phyloP scores from a whole-genome alignment of 2,797 vertebrate species.

The Falco cherrug region DNA sequence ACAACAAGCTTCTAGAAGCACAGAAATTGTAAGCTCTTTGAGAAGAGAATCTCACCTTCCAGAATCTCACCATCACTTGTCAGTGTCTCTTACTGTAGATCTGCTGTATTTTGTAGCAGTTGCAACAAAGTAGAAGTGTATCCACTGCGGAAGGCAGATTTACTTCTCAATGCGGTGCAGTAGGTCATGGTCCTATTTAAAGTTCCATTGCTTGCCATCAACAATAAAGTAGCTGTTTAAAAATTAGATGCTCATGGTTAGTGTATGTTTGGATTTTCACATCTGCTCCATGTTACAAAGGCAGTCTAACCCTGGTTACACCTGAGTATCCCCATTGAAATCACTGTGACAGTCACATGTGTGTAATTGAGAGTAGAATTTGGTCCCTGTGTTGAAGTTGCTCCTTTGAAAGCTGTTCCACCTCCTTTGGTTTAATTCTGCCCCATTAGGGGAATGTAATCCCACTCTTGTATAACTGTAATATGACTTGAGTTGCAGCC shows the following conservation, averaged over 20 bases:
- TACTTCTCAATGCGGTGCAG: background rate
- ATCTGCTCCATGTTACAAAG: slow-evolving; percentile 31
- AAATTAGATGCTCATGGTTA: background rate
- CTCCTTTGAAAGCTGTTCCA: slow-evolving; percentile 48
- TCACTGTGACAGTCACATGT: slow-evolving; percentile 32
- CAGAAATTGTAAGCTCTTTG: background rate
- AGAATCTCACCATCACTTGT: background rate
- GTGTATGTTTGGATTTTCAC: background rate
- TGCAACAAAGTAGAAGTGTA: background rate
- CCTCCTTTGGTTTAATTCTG: slow-evolving; percentile 57
- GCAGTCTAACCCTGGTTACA: slow-evolving; percentile 8
- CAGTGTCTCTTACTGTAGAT: background rate
- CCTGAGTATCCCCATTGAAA: slow-evolving; percentile 51
- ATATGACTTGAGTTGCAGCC: slow-evolving; percentile 44
- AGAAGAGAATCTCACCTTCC: background rate
- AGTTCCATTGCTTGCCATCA: background rate
- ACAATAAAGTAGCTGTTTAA: background rate
- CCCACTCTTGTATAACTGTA: slow-evolving; percentile 60
- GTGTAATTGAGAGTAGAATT: slow-evolving; percentile 68
- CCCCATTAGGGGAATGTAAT: slow-evolving; percentile 39
- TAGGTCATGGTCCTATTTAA: background rate
- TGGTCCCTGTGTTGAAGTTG: slow-evolving; percentile 42
- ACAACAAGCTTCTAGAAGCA: background rate
- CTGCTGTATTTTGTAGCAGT: background rate
- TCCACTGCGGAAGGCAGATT: background rate